Conservation (phyloP, 2,888 invertebrate genomes). For the Drosophila pegasa region DNA sequence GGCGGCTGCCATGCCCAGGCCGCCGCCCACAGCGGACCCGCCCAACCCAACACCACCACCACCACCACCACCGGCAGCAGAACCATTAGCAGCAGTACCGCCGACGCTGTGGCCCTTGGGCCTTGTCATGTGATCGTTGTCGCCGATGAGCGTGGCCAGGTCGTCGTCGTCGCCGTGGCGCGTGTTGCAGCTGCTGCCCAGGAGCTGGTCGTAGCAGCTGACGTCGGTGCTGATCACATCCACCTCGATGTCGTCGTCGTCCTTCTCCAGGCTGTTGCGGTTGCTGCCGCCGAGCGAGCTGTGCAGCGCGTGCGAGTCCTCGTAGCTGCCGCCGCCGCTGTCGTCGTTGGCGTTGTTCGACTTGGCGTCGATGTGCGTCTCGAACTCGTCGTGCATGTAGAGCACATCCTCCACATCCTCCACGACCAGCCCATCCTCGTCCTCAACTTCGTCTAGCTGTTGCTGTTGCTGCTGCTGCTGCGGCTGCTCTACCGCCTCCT, state of each 20-base stretch:
- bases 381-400: constrained; percentile 82
- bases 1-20: not conserved
- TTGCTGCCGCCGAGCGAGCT: constrained; percentile 84
- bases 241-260: constrained; percentile 84
- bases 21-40: not conserved
- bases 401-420: constrained; percentile 71
- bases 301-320: constrained; percentile 84
- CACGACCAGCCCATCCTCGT: constrained; percentile 66
- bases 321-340: constrained; percentile 84
- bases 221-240: constrained; percentile 85
- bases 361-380: constrained; percentile 83
- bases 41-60: not conserved
- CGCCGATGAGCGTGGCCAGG: constrained; percentile 80
- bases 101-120: constrained; percentile 28
- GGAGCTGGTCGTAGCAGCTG: constrained; percentile 84
- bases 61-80: constrained; percentile 24
- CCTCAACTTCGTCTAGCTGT: constrained; percentile 27
- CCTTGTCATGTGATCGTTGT: constrained; percentile 63
- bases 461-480: constrained; percentile 42
- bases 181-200: constrained; percentile 82
- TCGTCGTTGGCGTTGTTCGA: constrained; percentile 84
- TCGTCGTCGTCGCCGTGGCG: constrained; percentile 81
- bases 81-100: constrained; percentile 1
- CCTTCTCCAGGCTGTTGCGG: constrained; percentile 84
- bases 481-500: constrained; percentile 33